Percentiles rank a stretch among this genome's conserved stretches.
Conservation (phyloP, 2,113 vertebrate species). For the Phalacrocorax brasilianus region DNA sequence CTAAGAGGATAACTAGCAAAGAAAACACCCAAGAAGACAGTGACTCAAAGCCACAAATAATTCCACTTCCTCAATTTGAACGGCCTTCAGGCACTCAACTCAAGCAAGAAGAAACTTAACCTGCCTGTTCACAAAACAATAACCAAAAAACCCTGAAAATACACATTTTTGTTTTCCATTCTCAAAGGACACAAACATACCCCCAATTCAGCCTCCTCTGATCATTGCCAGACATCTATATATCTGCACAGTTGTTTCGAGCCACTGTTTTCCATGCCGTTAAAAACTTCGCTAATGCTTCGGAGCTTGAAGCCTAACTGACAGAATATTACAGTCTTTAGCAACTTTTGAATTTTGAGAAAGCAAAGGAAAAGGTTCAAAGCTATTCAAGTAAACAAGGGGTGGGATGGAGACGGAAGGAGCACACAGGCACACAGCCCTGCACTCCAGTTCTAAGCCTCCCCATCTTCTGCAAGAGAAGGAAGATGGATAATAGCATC, state of each 20-base stretch:
- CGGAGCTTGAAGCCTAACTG: background rate
- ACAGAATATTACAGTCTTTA: background rate
- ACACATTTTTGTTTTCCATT: background rate
- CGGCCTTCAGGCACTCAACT: constrained; percentile 19
- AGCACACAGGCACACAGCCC: background rate
- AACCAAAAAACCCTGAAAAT: background rate
- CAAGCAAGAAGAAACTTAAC: constrained; percentile 8
- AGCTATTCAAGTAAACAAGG: background rate
- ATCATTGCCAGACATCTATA: background rate
- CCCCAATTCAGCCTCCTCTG: background rate
- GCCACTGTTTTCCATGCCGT: background rate
- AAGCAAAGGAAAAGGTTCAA: background rate
- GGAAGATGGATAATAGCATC: background rate
- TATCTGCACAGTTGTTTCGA: background rate
- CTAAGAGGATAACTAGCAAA: constrained; percentile 20
- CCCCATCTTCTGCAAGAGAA: background rate
- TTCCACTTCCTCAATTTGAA: constrained; percentile 39
- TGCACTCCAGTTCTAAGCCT: background rate
- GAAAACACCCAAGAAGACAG: constrained; percentile 35
- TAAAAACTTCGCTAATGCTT: background rate
- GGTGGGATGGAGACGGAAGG: background rate
- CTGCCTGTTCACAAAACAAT: background rate
- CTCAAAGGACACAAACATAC: background rate
- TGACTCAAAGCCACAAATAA: constrained; percentile 58
- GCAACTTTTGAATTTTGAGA: background rate